Evolutionary conservation across 2,113 vertebrate species (phyloP).

Genomic region (Lophotis ruficrista): DNA sequence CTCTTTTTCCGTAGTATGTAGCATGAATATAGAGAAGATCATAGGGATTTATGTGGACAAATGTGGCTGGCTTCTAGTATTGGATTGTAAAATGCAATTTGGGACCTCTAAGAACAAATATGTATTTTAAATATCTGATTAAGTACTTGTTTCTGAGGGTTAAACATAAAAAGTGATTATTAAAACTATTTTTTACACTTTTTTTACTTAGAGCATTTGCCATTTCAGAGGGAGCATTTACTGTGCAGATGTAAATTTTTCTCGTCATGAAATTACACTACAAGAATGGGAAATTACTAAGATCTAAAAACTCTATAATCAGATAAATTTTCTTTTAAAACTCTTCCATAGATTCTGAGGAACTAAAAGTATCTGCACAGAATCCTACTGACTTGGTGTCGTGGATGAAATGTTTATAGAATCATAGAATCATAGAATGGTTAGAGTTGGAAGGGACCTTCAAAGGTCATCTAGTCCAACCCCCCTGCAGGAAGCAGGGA

Average conservation of each 20-base stretch:
- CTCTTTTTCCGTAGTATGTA: not conserved
- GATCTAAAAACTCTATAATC: not conserved
- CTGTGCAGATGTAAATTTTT: not conserved
- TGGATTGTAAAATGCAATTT: not conserved
- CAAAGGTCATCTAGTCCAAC: too few relatives aligned
- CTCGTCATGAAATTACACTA: not conserved
- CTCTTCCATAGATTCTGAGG: not conserved
- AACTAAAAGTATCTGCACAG: not conserved
- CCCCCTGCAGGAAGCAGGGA: too few relatives aligned
- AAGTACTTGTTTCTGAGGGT: not conserved
- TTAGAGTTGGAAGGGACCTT: too few relatives aligned
- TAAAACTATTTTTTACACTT: not conserved
- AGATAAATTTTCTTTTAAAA: not conserved
- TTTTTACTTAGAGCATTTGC: not conserved
- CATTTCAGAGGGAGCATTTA: not conserved
- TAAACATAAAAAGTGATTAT: not conserved
- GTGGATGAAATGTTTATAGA: too few relatives aligned
- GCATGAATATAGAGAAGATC: not conserved
- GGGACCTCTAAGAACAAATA: not conserved
- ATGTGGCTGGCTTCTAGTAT: not conserved
- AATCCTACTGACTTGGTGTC: not conserved
- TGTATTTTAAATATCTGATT: not conserved
- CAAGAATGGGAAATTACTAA: not conserved
- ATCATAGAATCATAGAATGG: too few relatives aligned
- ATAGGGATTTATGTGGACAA: constrained; percentile 2